Evolutionary conservation across 2,888 invertebrate species (phyloP).

Genomic region (Psococerastis gibbosa): DNA sequence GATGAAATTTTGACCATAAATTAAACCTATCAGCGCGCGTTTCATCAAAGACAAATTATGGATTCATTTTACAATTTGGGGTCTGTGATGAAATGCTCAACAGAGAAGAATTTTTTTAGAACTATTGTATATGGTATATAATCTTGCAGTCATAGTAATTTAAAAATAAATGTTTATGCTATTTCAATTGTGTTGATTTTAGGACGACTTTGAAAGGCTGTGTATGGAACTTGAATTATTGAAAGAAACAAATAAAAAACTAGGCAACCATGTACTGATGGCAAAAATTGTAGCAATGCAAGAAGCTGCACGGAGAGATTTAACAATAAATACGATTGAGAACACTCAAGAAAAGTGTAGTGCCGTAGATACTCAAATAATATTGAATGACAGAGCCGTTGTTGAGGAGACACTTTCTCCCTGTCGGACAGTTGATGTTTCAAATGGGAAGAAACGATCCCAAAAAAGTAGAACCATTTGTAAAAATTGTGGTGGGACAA

Average conservation of each 20-base stretch:
- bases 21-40: too few relatives aligned
- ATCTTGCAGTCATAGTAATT: too few relatives aligned
- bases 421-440: background rate
- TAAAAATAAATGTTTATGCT: too few relatives aligned
- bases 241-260: conserved; percentile 57
- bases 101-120: too few relatives aligned
- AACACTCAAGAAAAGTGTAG: too few relatives aligned
- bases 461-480: background rate
- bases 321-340: conserved; percentile 4
- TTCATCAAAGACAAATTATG: too few relatives aligned
- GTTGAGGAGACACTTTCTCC: conserved; percentile 5
- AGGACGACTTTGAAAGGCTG: conserved; percentile 68
- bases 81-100: too few relatives aligned
- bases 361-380: too few relatives aligned
- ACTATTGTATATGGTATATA: too few relatives aligned
- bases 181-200: conserved; percentile 18
- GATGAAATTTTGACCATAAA: too few relatives aligned
- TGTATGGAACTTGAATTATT: conserved; percentile 60
- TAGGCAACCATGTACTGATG: conserved; percentile 51
- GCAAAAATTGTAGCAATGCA: conserved; percentile 66
- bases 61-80: too few relatives aligned
- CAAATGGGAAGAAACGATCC: background rate
- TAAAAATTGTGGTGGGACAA: conserved; percentile 1
- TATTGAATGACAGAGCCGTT: background rate
- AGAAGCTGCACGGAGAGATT: conserved; percentile 39